phyloP scores from a whole-genome alignment of 2,113 vertebrate genomes.

The Herpailurus yagouaroundi region DNA sequence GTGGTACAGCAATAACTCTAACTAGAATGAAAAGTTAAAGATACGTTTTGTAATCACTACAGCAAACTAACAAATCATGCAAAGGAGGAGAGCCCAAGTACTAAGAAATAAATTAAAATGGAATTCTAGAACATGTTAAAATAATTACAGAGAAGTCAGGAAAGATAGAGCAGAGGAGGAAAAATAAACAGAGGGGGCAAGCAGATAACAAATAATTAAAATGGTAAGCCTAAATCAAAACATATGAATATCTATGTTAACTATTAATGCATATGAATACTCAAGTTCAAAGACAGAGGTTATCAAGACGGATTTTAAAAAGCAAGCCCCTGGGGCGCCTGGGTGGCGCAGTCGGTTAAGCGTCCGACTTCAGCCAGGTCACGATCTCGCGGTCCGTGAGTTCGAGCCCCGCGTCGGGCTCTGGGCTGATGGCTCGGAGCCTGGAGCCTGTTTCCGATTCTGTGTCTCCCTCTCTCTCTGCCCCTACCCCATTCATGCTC shows the following conservation, averaged over 20 bases:
- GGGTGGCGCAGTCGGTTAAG: no score
- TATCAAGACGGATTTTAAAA: not conserved
- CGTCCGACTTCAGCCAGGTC: no score
- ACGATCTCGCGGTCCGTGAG: no score
- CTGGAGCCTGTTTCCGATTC: no score
- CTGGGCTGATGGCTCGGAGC: no score
- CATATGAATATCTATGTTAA: not conserved
- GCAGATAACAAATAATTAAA: not conserved
- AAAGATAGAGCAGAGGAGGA: not conserved
- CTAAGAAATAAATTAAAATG: not conserved
- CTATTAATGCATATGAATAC: not conserved
- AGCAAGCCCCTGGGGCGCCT: not conserved
- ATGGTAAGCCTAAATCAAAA: not conserved
- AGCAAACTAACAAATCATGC: not conserved
- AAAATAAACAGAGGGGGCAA: not conserved
- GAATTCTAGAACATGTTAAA: not conserved
- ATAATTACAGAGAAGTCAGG: not conserved
- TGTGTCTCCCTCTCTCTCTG: no score
- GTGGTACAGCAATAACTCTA: not conserved
- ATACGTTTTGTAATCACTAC: not conserved
- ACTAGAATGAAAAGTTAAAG: not conserved
- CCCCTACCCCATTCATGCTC: no score
- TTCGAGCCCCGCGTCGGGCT: no score
- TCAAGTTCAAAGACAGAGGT: not conserved
- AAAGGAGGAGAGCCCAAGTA: not conserved